These are phyloP conservation scores for Patella caerulea DNA, from an alignment of 2,888 invertebrate genomes.

Conservation along the genomic window DNA sequence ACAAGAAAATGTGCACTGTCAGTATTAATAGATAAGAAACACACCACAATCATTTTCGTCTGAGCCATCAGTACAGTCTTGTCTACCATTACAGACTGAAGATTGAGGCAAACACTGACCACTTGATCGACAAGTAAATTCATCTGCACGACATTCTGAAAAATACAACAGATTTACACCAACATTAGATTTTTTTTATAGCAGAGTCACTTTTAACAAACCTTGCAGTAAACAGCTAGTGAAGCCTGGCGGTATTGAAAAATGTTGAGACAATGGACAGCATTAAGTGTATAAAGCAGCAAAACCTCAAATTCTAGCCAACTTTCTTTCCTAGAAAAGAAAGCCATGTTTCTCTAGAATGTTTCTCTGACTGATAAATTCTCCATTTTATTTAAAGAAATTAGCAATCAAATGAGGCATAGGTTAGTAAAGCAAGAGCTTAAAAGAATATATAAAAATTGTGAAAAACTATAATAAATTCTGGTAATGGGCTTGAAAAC, in stretches of 20 bases:
- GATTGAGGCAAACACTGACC: constrained; percentile 44
- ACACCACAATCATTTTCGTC: constrained; percentile 81
- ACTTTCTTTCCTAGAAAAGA: constrained; percentile 8
- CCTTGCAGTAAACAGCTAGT: background rate
- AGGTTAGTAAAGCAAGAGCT: background rate
- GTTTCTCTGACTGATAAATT: background rate
- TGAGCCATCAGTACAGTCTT: constrained; percentile 79
- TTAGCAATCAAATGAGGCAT: background rate
- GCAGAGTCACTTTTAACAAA: too few species aligned
- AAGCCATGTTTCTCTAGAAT: background rate
- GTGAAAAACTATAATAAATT: too few species aligned
- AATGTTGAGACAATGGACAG: background rate
- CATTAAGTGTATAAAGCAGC: background rate
- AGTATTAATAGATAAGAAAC: background rate
- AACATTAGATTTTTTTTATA: background rate
- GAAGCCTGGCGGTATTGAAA: constrained; percentile 2
- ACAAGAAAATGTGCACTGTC: too few species aligned
- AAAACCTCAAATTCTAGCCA: constrained; percentile 1
- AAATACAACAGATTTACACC: background rate
- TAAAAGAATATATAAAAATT: too few species aligned
- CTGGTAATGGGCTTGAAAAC: too few species aligned
- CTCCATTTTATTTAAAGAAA: background rate
- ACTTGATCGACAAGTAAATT: constrained; percentile 53
- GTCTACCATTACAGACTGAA: constrained; percentile 66
- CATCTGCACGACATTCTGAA: constrained; percentile 45